Conservation (phyloP, 2,888 invertebrate species). For the Drosophila tripunctata region DNA sequence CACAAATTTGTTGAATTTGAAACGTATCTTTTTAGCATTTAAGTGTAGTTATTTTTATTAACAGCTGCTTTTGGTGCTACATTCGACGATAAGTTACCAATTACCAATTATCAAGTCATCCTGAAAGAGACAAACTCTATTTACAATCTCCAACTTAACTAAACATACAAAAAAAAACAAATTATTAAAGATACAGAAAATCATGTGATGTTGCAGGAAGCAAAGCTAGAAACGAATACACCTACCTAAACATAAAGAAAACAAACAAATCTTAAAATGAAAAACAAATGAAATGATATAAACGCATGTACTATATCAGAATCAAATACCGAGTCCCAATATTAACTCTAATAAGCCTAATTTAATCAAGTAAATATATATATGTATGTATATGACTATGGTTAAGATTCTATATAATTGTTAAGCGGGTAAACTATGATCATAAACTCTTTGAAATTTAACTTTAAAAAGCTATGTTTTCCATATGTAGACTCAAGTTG, state of each 20-base stretch:
- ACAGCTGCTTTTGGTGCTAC: conserved; percentile 76
- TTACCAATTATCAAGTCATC: conserved; percentile 22
- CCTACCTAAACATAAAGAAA: conserved; percentile 63
- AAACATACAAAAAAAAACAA: conserved; percentile 18
- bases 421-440: conserved; percentile 35
- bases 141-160: conserved; percentile 47
- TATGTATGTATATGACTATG: conserved; percentile 15
- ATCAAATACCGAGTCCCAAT: conserved; percentile 33
- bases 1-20: conserved; percentile 49
- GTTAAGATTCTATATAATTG: conserved; percentile 36
- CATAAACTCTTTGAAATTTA: conserved; percentile 10
- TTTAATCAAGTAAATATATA: conserved; percentile 26
- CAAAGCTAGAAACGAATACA: conserved; percentile 77
- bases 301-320: conserved; percentile 33
- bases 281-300: conserved; percentile 16
- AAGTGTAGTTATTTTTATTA: conserved; percentile 73
- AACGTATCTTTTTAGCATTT: conserved; percentile 62
- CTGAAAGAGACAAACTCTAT: conserved; percentile 37
- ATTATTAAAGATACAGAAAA: conserved; percentile 51
- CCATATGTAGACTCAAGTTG: conserved; percentile 20
- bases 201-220: conserved; percentile 76
- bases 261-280: conserved; percentile 24
- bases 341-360: conserved; percentile 38
- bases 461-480: conserved; percentile 31
- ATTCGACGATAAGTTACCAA: conserved; percentile 59